phyloP scores from a whole-genome alignment of 30 jellyfish, hydroid and myxozoan genomes.

The Turritopsis dohrnii region DNA sequence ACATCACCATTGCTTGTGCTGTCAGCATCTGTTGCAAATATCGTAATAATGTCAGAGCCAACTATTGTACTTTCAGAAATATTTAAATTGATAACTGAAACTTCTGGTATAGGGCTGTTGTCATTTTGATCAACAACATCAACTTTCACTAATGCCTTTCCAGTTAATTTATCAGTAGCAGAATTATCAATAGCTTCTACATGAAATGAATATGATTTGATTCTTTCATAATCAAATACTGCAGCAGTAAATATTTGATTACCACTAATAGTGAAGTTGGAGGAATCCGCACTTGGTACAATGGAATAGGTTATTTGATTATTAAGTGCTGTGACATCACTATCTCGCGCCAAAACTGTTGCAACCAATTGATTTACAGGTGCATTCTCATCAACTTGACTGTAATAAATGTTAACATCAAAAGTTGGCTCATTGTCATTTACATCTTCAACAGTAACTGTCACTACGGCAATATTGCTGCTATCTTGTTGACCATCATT shows the following conservation, averaged over 20 bases:
- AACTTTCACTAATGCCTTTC: slow-evolving; percentile 49
- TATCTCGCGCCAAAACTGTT: slow-evolving; percentile 21
- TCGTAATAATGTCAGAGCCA: slow-evolving; percentile 57
- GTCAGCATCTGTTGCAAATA: slow-evolving; percentile 74
- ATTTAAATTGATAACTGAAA: slow-evolving; percentile 27
- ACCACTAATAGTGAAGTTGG: slow-evolving; percentile 59
- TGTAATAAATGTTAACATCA: background rate
- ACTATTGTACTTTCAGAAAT: slow-evolving; percentile 37
- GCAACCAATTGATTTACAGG: slow-evolving; percentile 7
- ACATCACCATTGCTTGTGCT: slow-evolving; percentile 61
- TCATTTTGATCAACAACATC: slow-evolving; percentile 63
- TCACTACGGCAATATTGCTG: slow-evolving; percentile 30
- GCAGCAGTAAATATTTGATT: slow-evolving; percentile 34
- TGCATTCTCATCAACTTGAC: slow-evolving; percentile 11
- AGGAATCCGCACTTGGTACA: slow-evolving; percentile 74
- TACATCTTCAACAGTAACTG: slow-evolving; percentile 33
- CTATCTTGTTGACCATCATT: slow-evolving; percentile 39
- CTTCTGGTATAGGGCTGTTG: slow-evolving; percentile 62
- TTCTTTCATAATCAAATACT: slow-evolving; percentile 54
- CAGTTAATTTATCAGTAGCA: slow-evolving; percentile 37
- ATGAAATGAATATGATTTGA: slow-evolving; percentile 30
- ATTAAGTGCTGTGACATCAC: slow-evolving; percentile 23
- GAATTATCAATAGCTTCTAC: slow-evolving; percentile 86
- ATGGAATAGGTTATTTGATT: slow-evolving; percentile 30
- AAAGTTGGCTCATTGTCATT: slow-evolving; percentile 44